Evolutionary conservation across 2,113 vertebrate genomes (phyloP), one percentile per base, ranked within the genome.

Genomic region (Daubentonia madagascariensis): DNA sequence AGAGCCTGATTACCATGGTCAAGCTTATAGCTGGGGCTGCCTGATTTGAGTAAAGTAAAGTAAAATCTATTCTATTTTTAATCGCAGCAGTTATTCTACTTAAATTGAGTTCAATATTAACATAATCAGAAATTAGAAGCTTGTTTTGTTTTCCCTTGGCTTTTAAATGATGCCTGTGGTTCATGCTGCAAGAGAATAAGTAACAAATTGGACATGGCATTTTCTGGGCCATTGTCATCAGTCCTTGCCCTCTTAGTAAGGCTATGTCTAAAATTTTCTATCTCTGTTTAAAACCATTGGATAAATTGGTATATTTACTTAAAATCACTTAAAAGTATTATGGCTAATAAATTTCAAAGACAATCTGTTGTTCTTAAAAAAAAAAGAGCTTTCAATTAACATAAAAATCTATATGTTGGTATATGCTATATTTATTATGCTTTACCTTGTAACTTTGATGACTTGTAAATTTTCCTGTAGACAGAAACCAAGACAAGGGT

Each of bases 131-230:
- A 87, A 50, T 52, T 17, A 65, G 61, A 89, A 73, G 43, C 8
- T 25, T 88, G 22, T 23, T 91, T 43, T 73, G 3, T 48, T 72
- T 89, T 37, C 1, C 37, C 20, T 50, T 73, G 37, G 6, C 32
- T 92, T 89, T 48, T 63, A 61, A 50, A 45, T 18, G n/a, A 40
- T 45, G 54, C 13, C 10, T 52, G n/a, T 45, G 72, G 5, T 17
- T n/a, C 32, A 6, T 30, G 25, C 35, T 67, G 1, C 13, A 57
- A 67, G 16, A 84, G 3, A 13, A 59, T 22, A 28, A 7, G 9
- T 13, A 25, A 37, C 1, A 1, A 1, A 2, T 57, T 3, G 7
- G 6, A 10, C 17, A 18, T 1, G 43, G 2, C 10, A 12, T 40
- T 80, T 8, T 22, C 37, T 35, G 16, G 25, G n/a, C 7, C 13